Conservation (phyloP, 2,113 vertebrate species). For the Chinchilla lanigera region DNA sequence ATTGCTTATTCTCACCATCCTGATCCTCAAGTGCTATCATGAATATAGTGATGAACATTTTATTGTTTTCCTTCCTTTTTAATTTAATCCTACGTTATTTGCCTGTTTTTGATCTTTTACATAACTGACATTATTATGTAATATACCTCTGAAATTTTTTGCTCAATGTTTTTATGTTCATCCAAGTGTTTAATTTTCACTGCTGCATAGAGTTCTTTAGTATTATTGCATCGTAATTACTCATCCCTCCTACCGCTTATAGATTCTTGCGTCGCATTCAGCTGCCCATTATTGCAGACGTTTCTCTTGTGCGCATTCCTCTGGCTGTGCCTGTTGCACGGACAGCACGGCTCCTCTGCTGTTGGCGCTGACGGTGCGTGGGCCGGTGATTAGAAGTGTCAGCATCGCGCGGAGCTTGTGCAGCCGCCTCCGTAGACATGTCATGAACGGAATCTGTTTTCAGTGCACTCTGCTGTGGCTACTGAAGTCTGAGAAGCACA, state of each 20-base stretch:
- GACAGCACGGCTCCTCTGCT: neutral
- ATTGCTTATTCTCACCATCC: neutral
- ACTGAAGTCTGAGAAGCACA: neutral
- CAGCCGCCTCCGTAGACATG: neutral
- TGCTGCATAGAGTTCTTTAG: neutral
- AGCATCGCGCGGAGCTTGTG: neutral
- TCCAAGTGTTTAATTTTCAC: neutral
- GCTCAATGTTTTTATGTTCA: neutral
- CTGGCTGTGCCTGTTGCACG: neutral
- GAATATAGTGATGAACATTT: neutral
- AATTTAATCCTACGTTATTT: neutral
- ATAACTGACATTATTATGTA: constrained; percentile 18
- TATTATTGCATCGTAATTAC: neutral
- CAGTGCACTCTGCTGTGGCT: neutral
- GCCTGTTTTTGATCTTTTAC: neutral
- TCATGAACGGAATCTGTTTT: neutral
- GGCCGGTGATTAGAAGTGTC: neutral
- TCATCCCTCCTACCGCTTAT: neutral
- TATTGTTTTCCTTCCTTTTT: neutral
- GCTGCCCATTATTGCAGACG: neutral
- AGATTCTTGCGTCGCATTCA: neutral
- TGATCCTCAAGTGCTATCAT: neutral
- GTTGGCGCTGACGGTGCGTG: neutral
- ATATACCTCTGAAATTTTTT: neutral
- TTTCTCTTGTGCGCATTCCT: neutral